phyloP scores from a whole-genome alignment of 2,797 vertebrate species.

The Pteropus rufus region DNA sequence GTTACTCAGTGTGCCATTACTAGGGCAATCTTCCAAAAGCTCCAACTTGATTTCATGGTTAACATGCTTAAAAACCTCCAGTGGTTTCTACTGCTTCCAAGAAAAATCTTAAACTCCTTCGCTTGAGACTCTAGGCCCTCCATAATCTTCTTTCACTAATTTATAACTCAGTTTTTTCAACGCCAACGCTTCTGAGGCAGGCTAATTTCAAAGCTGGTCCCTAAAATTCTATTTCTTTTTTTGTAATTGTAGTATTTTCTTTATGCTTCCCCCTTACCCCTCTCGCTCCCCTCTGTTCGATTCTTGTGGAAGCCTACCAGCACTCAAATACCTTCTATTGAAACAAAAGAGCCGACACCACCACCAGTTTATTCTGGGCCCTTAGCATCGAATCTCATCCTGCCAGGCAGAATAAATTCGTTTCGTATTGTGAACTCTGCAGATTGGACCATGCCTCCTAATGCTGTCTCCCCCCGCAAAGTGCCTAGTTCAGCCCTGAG shows the following conservation, averaged over 20 bases:
- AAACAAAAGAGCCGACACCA: not conserved
- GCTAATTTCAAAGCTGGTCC: not conserved
- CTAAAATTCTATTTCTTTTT: not conserved
- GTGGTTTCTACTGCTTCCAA: not conserved
- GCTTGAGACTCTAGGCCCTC: not conserved
- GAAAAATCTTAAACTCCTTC: not conserved
- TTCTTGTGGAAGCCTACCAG: not conserved
- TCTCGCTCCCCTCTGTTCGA: not conserved
- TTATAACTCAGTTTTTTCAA: not conserved
- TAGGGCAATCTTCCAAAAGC: not conserved
- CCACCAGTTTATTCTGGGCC: not conserved
- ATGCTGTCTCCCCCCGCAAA: not conserved
- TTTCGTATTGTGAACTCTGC: not conserved
- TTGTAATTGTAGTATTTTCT: not conserved
- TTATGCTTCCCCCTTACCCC: not conserved
- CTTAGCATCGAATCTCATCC: not conserved
- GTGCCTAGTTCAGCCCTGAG: not conserved
- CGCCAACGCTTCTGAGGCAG: not conserved
- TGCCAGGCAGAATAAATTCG: not conserved
- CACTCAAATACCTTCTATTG: not conserved
- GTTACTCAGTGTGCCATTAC: not conserved
- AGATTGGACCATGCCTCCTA: not conserved
- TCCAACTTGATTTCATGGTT: not conserved
- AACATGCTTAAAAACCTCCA: not conserved
- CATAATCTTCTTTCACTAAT: not conserved